A percentile compares a stretch with the other conserved stretches of the same genome.
These are phyloP conservation scores for Xyrauchen texanus DNA, from an alignment of 2,113 vertebrate species.

Conservation along the genomic window DNA sequence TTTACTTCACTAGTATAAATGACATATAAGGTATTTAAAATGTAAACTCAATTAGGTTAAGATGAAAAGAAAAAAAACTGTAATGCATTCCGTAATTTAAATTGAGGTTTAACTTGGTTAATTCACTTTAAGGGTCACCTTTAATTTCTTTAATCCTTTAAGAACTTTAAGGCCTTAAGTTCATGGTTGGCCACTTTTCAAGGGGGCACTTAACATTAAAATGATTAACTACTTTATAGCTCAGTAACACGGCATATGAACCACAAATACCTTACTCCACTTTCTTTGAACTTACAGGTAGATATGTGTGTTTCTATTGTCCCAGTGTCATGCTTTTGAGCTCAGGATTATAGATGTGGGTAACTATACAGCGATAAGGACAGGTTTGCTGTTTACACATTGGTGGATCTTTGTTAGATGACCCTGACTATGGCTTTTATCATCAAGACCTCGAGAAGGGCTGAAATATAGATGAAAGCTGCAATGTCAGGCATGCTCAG, in stretches of 20 bases:
- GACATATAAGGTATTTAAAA: too few species aligned
- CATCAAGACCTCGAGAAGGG: conserved; percentile 2
- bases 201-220: background rate
- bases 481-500: conserved; percentile 17
- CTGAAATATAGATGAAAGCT: conserved; percentile 13
- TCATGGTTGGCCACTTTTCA: conserved; percentile 12
- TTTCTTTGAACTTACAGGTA: background rate
- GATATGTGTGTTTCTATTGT: conserved; percentile 37
- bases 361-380: background rate
- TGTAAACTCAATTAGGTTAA: too few species aligned
- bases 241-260: background rate
- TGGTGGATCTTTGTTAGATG: background rate
- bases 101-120: too few species aligned
- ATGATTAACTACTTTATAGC: conserved; percentile 14
- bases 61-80: too few species aligned
- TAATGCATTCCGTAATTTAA: too few species aligned
- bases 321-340: conserved; percentile 19
- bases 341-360: background rate
- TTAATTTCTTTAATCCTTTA: background rate
- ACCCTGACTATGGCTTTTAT: conserved; percentile 22
- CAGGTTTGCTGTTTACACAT: conserved; percentile 3
- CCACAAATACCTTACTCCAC: background rate
- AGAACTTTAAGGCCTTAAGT: conserved; percentile 6
- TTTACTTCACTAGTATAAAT: too few species aligned
- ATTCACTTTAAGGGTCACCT: too few species aligned